Evolutionary conservation across 2,888 invertebrate species (phyloP).

Genomic region (Nowickia ferox): DNA sequence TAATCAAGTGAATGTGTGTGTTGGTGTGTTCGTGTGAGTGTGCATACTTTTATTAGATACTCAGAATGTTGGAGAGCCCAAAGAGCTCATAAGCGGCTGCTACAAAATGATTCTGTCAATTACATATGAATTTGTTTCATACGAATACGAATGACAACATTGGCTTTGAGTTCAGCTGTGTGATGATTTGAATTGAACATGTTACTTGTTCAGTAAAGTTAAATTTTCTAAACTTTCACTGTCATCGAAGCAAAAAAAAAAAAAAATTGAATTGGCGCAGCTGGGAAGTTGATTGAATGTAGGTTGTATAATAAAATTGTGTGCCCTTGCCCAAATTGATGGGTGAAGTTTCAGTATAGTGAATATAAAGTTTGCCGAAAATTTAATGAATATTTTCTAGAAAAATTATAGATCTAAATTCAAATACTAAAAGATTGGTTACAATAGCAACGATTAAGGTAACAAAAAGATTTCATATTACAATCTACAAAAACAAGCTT

Average conservation of each 20-base stretch:
- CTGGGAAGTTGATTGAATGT: too few relatives aligned
- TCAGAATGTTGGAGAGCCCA: constrained; percentile 19
- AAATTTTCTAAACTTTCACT: neutral
- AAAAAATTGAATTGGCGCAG: neutral
- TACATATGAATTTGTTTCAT: constrained; percentile 57
- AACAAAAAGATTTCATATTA: too few relatives aligned
- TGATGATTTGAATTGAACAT: constrained; percentile 28
- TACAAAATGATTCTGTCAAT: constrained; percentile 61
- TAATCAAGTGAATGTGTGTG: neutral
- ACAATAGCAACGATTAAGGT: too few relatives aligned
- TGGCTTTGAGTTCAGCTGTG: constrained; percentile 40
- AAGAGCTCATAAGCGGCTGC: constrained; percentile 60
- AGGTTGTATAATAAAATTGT: neutral
- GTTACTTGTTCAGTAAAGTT: neutral
- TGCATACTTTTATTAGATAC: neutral
- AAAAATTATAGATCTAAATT: too few relatives aligned
- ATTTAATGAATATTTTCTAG: too few relatives aligned
- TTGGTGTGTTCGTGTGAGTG: neutral
- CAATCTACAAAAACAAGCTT: too few relatives aligned
- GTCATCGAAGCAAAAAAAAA: constrained; percentile 9
- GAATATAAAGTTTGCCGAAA: too few relatives aligned
- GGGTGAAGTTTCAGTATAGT: too few relatives aligned
- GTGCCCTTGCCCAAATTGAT: neutral
- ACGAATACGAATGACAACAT: constrained; percentile 53
- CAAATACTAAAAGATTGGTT: too few relatives aligned